A percentile compares a stretch with the other conserved stretches of the same genome.
These are phyloP conservation scores for Kradibia gibbosae DNA, from an alignment of 1,140 invertebrate genomes.

Conservation along the genomic window DNA sequence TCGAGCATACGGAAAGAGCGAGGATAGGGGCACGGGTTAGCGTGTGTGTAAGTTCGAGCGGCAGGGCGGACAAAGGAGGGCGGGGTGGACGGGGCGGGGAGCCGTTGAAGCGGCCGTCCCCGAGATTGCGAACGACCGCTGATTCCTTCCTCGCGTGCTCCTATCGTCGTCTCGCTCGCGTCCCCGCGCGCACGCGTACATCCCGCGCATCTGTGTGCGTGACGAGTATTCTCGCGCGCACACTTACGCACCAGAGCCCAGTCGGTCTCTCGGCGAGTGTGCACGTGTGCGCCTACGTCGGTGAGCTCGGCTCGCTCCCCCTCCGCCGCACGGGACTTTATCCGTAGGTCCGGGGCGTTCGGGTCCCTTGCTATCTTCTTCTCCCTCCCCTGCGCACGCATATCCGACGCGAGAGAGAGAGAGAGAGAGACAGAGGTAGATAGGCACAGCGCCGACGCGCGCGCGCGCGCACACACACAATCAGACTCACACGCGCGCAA, in stretches of 20 bases:
- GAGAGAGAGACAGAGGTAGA: too few relatives aligned
- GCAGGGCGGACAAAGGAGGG: neutral
- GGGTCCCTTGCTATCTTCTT: too few relatives aligned
- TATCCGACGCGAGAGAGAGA: too few relatives aligned
- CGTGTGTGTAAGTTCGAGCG: neutral
- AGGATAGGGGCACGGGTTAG: neutral
- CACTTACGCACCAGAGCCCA: slow-evolving; percentile 7
- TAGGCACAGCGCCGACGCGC: neutral
- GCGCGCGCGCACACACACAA: too few relatives aligned
- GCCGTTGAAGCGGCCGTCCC: neutral
- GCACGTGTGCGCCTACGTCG: neutral
- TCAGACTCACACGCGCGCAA: too few relatives aligned
- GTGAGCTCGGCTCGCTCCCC: neutral
- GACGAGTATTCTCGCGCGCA: slow-evolving; percentile 7
- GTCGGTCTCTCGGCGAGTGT: neutral
- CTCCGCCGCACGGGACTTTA: neutral
- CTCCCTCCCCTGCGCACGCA: too few relatives aligned
- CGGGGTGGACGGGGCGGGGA: neutral
- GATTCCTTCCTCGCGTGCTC: slow-evolving; percentile 19
- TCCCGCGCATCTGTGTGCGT: slow-evolving; percentile 50
- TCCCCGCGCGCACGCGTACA: slow-evolving; percentile 44
- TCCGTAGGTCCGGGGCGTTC: too few relatives aligned
- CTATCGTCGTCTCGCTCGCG: neutral
- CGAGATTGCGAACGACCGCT: neutral
- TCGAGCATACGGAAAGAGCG: neutral